Percentiles rank a stretch among this genome's conserved stretches.
Conservation (phyloP, 2,797 vertebrate genomes). For the Parotocinclus haroldoi region DNA sequence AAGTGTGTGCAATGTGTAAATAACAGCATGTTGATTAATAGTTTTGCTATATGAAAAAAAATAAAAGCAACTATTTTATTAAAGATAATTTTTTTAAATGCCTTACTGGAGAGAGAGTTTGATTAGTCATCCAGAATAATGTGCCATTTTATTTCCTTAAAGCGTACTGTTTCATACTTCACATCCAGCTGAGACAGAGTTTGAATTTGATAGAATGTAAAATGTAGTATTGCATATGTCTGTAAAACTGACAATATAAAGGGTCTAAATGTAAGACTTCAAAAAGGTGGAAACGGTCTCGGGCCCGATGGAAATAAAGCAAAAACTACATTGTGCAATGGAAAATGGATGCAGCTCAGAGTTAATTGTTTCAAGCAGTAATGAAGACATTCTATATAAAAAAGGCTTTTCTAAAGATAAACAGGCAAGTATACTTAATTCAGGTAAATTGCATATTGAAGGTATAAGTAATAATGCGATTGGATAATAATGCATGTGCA, state of each 20-base stretch:
- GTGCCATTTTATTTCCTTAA: conserved; percentile 23
- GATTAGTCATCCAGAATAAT: conserved; percentile 48
- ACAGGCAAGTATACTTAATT: background rate
- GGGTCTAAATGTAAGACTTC: conserved; percentile 12
- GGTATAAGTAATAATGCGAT: too few relatives aligned
- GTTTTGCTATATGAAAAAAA: conserved; percentile 91
- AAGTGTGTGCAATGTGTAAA: conserved; percentile 88
- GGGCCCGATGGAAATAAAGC: conserved; percentile 2
- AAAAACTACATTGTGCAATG: background rate
- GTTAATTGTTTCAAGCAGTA: too few relatives aligned
- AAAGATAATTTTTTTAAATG: conserved; percentile 82
- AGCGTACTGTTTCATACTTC: conserved; percentile 39
- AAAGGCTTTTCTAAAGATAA: too few relatives aligned
- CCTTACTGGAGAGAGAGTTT: conserved; percentile 68
- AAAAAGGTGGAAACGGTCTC: background rate
- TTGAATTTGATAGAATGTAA: conserved; percentile 34
- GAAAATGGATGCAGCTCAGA: background rate
- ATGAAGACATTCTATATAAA: conserved; percentile 1
- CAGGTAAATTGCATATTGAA: too few relatives aligned
- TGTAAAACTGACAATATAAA: conserved; percentile 22
- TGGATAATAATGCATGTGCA: too few relatives aligned
- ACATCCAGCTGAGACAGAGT: conserved; percentile 31
- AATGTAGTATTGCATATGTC: conserved; percentile 29
- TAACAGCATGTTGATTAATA: conserved; percentile 91
- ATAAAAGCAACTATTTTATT: conserved; percentile 99